Percentiles rank a stretch among this genome's conserved stretches.
phyloP scores from a whole-genome alignment of 2,888 invertebrate genomes.

The Zaprionus bogoriensis region DNA sequence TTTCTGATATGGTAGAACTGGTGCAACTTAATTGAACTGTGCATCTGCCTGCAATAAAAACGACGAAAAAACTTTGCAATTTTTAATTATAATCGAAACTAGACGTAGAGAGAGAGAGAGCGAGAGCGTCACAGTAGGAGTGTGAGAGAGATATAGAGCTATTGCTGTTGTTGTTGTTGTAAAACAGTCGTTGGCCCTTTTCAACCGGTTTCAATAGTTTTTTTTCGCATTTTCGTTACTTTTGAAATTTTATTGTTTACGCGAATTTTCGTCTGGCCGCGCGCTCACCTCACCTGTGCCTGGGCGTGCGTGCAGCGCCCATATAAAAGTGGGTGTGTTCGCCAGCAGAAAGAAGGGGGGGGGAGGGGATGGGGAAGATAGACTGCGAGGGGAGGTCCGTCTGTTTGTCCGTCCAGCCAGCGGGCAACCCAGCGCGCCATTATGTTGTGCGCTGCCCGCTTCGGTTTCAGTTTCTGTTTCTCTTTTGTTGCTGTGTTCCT shows the following conservation, averaged over 20 bases:
- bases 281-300: constrained; percentile 46
- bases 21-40: constrained; percentile 2
- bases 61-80: constrained; percentile 62
- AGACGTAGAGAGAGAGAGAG: constrained; percentile 30
- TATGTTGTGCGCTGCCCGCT: constrained; percentile 51
- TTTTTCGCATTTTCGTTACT: constrained; percentile 2
- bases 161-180: constrained; percentile 22
- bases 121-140: constrained; percentile 13
- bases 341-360: constrained; percentile 25
- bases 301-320: constrained; percentile 66
- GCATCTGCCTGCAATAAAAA: constrained; percentile 24
- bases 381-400: not conserved
- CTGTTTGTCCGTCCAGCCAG: constrained; percentile 26
- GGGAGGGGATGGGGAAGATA: not conserved
- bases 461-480: constrained; percentile 54
- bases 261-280: constrained; percentile 64
- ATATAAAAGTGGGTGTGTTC: constrained; percentile 52
- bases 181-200: constrained; percentile 45
- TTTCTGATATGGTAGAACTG: no score
- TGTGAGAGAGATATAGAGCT: no score
- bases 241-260: constrained; percentile 69
- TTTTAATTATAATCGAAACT: constrained; percentile 68
- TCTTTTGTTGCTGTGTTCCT: no score
- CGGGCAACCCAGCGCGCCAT: constrained; percentile 64
- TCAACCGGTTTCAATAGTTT: constrained; percentile 61